Conservation (phyloP, 2,113 vertebrate species). For the Ia io region DNA sequence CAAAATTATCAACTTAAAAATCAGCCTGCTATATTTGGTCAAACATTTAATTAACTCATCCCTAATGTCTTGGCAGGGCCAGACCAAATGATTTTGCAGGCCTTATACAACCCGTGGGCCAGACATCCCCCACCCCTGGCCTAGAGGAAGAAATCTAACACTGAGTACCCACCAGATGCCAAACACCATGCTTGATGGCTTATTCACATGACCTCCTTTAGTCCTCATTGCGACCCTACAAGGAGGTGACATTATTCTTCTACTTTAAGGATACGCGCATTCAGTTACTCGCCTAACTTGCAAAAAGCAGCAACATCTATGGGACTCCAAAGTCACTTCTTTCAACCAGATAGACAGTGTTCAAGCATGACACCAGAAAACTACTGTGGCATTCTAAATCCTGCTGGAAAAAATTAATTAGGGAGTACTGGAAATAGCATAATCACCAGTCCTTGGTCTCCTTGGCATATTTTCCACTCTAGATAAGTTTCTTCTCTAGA, state of each 20-base stretch:
- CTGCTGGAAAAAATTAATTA: background rate
- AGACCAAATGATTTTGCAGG: too few relatives aligned
- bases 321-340: background rate
- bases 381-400: background rate
- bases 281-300: background rate
- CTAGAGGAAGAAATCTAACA: constrained; percentile 16
- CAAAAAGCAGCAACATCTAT: background rate
- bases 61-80: too few relatives aligned
- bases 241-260: background rate
- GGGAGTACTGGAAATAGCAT: background rate
- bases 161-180: background rate
- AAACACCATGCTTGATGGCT: background rate
- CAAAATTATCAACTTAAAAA: too few relatives aligned
- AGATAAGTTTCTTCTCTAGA: background rate
- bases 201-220: background rate
- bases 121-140: too few relatives aligned
- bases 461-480: background rate
- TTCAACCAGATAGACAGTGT: background rate
- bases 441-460: background rate
- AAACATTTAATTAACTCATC: too few relatives aligned
- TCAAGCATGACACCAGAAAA: background rate
- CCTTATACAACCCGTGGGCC: too few relatives aligned
- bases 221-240: background rate
- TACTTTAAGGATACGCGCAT: background rate
- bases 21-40: too few relatives aligned